Evolutionary conservation across 2,888 invertebrate genomes (phyloP), one percentile per base, ranked within the genome.

Genomic region (Aromia moschata): DNA sequence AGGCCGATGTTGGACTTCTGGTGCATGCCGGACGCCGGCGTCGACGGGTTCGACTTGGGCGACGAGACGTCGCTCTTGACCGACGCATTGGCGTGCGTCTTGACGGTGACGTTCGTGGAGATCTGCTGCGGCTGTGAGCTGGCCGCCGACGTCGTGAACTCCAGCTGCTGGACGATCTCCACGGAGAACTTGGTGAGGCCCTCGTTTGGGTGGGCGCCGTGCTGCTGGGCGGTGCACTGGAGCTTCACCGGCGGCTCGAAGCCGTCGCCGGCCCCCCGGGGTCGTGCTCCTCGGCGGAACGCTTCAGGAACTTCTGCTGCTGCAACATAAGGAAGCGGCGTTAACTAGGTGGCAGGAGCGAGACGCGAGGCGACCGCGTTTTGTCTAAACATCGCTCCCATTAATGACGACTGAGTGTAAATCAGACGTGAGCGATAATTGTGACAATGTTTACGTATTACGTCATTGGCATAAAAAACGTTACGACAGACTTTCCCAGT

Each of bases 31-130:
- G 56, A 43, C 55, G 44, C 72, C 33, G 81, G 79, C n/a, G 81
- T 80, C 20, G 82, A 80, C 7, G 83, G 79, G 41, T 83, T 83
- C 12, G 83, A 80, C 65, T 84, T 84, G 9, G 84, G 84, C 10
- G 85, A 83, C 1, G 83, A 79, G 18, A 84, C 82, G 70, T 86
- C 86, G 70, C 86, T 86, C 70, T 86, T 86, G 46, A 87, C 85
- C 58, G 86, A 85, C 44, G 89, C 86, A 77, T 89, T 90, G 65
- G 89, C 88, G 70, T 90, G 80, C 31, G 90, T 88, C 77, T 94
- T 95, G 65, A 95, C 94, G 51, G 94, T 95, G 57, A 95, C 94
- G 83, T 94, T 94, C 67, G 95, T 94, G 75, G 90, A 92, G 69
- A 94, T 94, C 81, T 94, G 93, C 77, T 94, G 93, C 51, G 93